These are phyloP conservation scores for Zeus faber DNA, from an alignment of 2,113 vertebrate species.

Conservation along the genomic window DNA sequence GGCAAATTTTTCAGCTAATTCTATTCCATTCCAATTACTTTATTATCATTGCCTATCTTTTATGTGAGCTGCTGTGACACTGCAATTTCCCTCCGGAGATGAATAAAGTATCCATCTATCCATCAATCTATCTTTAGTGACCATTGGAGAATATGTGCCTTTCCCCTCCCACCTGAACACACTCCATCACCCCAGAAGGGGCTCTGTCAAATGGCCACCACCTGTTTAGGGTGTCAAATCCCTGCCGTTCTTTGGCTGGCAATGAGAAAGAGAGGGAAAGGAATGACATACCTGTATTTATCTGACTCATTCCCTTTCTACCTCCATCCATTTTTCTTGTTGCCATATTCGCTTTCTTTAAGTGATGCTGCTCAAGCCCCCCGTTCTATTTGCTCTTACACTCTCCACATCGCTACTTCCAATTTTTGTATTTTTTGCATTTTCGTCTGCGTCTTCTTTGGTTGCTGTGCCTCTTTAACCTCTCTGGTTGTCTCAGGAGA, in stretches of 20 bases:
- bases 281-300: slow-evolving; percentile 36
- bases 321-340: slow-evolving; percentile 35
- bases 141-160: too few relatives aligned
- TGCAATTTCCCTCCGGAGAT: too few relatives aligned
- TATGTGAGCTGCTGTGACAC: too few relatives aligned
- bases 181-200: slow-evolving; percentile 62
- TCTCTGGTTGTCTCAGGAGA: too few relatives aligned
- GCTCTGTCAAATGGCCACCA: slow-evolving; percentile 50
- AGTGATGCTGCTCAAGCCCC: slow-evolving; percentile 18
- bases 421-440: neutral
- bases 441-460: too few relatives aligned
- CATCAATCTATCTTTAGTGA: too few relatives aligned
- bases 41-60: too few relatives aligned
- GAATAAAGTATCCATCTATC: too few relatives aligned
- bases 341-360: slow-evolving; percentile 6
- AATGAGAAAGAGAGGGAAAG: slow-evolving; percentile 20
- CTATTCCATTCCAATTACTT: too few relatives aligned
- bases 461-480: neutral
- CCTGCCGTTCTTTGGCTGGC: neutral
- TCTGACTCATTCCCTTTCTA: slow-evolving; percentile 42
- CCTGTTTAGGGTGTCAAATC: slow-evolving; percentile 53
- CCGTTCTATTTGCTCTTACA: slow-evolving; percentile 10
- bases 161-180: slow-evolving; percentile 60
- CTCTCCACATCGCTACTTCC: slow-evolving; percentile 8
- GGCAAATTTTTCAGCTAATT: too few relatives aligned